Base-by-base conservation (phyloP, 2,797 vertebrate genomes). In the Pogoniulus pusillus region DNA sequence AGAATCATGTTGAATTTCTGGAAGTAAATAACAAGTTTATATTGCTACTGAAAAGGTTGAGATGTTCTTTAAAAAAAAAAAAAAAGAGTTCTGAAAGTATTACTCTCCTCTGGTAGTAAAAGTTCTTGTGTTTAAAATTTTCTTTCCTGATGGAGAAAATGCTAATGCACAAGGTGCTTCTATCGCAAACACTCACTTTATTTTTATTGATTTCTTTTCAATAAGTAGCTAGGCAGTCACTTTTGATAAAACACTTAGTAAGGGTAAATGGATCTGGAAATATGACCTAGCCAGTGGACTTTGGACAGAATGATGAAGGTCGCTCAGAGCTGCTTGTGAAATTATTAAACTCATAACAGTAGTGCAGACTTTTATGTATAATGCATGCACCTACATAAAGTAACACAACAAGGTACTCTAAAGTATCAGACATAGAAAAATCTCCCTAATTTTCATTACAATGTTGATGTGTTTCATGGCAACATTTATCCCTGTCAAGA, bases 171-270 rank as follows among this genome's bases (percentile, higher is more conserved):
- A 88, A 89, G 41, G 62, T 87, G 45, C 51, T 72, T 80, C 74
- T 85, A 73, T 81, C 43, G 81, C 39, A 93, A 93, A 84, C 45
- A 55, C 27, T 89, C 6, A 6, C 64, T 88, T 75, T 89, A 58
- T 88, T 95, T 93, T 81, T 89, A 95, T 96, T 94, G 89, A 96
- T 95, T 92, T 90, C 9, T 94, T 91, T 88, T 93, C 80, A 90
- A 80, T 39, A 89, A 92, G 91, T 81, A 32, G n/a, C 65, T 64
- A 59, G 41, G 47, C n/a, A 95, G 74, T 74, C 53, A 62, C 34
- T 94, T 91, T 53, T 16, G 23, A 95, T 92, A 91, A 92, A 94
- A 71, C 26, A 68, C 10, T 82, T 90, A 73, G 60, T 76, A 86
- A 85, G 71, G 30, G 55, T 76, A 95, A 92, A 90, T 57, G 65